Evolutionary conservation across 2,113 vertebrate species (phyloP), one percentile per base, ranked within the genome.

Genomic region (Trichomycterus rosablanca): DNA sequence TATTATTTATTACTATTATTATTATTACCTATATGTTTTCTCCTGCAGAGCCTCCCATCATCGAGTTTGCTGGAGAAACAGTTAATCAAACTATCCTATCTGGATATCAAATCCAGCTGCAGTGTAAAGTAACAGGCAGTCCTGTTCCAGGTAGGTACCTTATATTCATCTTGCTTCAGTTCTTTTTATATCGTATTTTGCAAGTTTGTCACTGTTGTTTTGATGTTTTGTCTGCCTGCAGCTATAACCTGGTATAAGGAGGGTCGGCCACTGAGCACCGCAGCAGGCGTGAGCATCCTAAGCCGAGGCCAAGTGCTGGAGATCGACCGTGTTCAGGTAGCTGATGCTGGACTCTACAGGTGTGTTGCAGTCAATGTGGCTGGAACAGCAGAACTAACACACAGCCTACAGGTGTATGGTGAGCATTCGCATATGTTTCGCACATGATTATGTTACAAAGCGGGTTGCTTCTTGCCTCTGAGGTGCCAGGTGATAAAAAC

Each of bases 231-330:
- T n/a, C n/a, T n/a, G n/a, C n/a, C 19, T 22, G 24, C 73, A 98
- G 96, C 81, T 14, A 75, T 98, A 40, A 87, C 86, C 0, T 99
- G 96, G 96, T 95, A 90, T 82, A 97, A 94, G 84, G 91, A 96
- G 62, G 84, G 84, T 39, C 90, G 51, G 1, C 89, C 82, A 0
- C 76, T 95, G 44, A 80, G 76, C 0, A 68, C 65, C 10, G 80
- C 86, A 5, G 76, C 82, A 0, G 81, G 88, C 0, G 71, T 88
- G 54, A 74, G 76, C 1, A 71, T 91, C 40, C 70, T 85, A 78
- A 87, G 85, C 40, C 82, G 86, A 34, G 90, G 92, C 9, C 91
- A 87, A 63, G 67, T 86, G 56, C 66, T 97, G 59, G 87, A 83
- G 70, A 84, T 99, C 0, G 86, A 89, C 53, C 87, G 72, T 0